phyloP scores from a whole-genome alignment of 2,888 invertebrate genomes.

The Helicoverpa assulta region DNA sequence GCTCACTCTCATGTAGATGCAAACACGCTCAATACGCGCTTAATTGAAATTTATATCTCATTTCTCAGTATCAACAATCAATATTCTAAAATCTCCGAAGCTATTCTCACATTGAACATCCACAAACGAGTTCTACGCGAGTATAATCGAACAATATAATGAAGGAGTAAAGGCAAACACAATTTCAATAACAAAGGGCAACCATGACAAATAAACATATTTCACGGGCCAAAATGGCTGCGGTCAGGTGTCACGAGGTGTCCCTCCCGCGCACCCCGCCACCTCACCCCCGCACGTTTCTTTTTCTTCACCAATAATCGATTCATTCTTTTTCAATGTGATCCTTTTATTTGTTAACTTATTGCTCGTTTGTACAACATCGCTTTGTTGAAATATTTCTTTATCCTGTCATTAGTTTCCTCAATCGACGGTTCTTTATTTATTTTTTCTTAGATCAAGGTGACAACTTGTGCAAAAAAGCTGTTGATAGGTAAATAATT shows the following conservation, averaged over 20 bases:
- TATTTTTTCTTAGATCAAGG: not conserved
- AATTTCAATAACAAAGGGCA: slow-evolving; percentile 90
- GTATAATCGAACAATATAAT: slow-evolving; percentile 90
- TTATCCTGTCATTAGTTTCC: slow-evolving; percentile 47
- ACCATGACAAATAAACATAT: slow-evolving; percentile 90
- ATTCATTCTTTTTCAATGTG: slow-evolving; percentile 84
- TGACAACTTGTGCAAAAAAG: not conserved
- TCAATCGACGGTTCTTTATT: slow-evolving; percentile 24
- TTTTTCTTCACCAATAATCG: slow-evolving; percentile 85
- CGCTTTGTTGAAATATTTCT: slow-evolving; percentile 51
- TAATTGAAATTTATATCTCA: slow-evolving; percentile 90
- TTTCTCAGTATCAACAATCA: slow-evolving; percentile 90
- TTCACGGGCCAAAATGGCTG: slow-evolving; percentile 90
- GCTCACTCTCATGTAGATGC: slow-evolving; percentile 71
- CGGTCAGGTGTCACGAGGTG: slow-evolving; percentile 88
- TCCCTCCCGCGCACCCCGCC: slow-evolving; percentile 71
- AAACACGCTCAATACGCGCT: slow-evolving; percentile 84
- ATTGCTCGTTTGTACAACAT: slow-evolving; percentile 56
- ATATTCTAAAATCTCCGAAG: slow-evolving; percentile 88
- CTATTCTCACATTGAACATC: slow-evolving; percentile 85
- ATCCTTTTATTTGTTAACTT: slow-evolving; percentile 77
- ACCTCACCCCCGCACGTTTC: slow-evolving; percentile 67
- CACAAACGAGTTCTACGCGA: slow-evolving; percentile 87
- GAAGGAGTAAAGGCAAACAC: slow-evolving; percentile 90
- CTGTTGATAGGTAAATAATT: not conserved